phyloP scores from a whole-genome alignment of 2,888 invertebrate species.

The Dicyrtomina minuta region DNA sequence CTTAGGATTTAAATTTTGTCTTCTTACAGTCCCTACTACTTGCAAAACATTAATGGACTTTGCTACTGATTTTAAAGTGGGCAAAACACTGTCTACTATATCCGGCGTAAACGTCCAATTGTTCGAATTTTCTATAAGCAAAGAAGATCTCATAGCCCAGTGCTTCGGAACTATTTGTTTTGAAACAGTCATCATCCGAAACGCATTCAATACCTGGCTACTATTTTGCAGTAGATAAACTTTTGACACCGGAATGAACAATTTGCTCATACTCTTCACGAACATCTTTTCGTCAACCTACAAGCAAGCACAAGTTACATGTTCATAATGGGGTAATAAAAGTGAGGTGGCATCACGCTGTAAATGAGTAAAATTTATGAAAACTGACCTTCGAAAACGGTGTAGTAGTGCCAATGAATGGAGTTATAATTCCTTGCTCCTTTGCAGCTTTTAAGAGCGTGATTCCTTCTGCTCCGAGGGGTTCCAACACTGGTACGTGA shows the following conservation, averaged over 20 bases:
- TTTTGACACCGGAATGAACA: slow-evolving; percentile 61
- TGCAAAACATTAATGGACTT: slow-evolving; percentile 66
- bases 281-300: slow-evolving; percentile 57
- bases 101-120: slow-evolving; percentile 27
- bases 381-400: slow-evolving; percentile 42
- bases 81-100: slow-evolving; percentile 29
- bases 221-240: slow-evolving; percentile 82
- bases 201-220: slow-evolving; percentile 56
- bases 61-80: slow-evolving; percentile 24
- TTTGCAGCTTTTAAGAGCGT: slow-evolving; percentile 73
- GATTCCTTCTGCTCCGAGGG: slow-evolving; percentile 78
- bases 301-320: slow-evolving; percentile 42
- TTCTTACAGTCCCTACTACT: slow-evolving; percentile 84
- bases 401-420: slow-evolving; percentile 63
- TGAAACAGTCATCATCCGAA: slow-evolving; percentile 47
- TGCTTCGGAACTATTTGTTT: slow-evolving; percentile 47
- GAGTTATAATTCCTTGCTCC: slow-evolving; percentile 81
- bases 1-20: slow-evolving; percentile 81
- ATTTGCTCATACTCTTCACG: slow-evolving; percentile 39
- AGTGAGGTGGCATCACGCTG: background rate
- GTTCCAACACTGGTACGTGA: slow-evolving; percentile 69
- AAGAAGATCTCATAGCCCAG: slow-evolving; percentile 43
- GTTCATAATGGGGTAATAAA: slow-evolving; percentile 46
- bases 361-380: background rate
- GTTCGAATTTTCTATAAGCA: slow-evolving; percentile 43